phyloP scores from a whole-genome alignment of 2,113 vertebrate species.

The Cyprinus carpio region DNA sequence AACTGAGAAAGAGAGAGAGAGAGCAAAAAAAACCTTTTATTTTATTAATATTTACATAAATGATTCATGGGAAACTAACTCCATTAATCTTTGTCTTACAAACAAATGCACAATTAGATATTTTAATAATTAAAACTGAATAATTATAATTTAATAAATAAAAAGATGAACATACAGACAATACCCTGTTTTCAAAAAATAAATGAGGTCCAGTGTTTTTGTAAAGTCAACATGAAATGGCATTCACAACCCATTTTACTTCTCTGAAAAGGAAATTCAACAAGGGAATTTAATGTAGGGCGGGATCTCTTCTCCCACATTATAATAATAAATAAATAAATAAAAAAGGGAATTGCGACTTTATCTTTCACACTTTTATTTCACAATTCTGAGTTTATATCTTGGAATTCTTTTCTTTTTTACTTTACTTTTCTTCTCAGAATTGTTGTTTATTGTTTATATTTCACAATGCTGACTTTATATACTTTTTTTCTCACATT shows the following conservation, averaged over 20 bases:
- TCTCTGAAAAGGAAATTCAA: not conserved
- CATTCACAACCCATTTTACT: slow-evolving; percentile 6
- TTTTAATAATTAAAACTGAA: not conserved
- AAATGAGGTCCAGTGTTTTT: not conserved
- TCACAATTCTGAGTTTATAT: too few species aligned
- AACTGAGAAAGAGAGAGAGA: slow-evolving; percentile 68
- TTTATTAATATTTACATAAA: slow-evolving; percentile 71
- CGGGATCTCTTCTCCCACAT: too few species aligned
- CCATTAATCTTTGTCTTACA: not conserved
- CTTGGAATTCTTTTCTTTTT: too few species aligned
- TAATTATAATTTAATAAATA: slow-evolving; percentile 39
- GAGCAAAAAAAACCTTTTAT: slow-evolving; percentile 64
- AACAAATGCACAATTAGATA: slow-evolving; percentile 25
- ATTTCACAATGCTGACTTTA: too few species aligned
- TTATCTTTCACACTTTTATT: too few species aligned
- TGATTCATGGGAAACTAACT: not conserved
- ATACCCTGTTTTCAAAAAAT: slow-evolving; percentile 20
- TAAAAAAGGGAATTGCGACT: too few species aligned
- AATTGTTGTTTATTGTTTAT: too few species aligned
- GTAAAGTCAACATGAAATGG: slow-evolving; percentile 21
- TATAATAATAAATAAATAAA: too few species aligned
- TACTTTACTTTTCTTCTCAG: too few species aligned
- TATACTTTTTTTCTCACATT: too few species aligned
- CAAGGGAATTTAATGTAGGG: not conserved
- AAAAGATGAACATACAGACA: not conserved